Base-by-base conservation (phyloP, 2,113 vertebrate genomes). In the Dryoscopus gambensis region DNA sequence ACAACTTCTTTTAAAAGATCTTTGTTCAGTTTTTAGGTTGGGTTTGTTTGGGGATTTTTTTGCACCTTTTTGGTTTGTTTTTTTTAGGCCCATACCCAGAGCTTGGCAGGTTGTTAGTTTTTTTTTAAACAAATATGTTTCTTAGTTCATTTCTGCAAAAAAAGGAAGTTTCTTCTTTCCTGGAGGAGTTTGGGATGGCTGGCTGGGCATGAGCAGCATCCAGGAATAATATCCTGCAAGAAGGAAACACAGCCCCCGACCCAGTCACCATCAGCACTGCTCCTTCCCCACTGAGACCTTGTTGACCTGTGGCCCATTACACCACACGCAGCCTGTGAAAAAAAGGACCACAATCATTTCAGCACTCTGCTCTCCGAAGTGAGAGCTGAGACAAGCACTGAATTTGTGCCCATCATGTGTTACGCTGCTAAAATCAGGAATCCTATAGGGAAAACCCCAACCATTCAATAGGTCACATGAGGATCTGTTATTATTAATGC, bases 21-120 rank as follows among this genome's bases (percentile, higher is more conserved):
- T 60, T 39, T 35, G 15, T 50, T 59, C 10, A 11, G 37, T 28
- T 59, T 65, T 81, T 44, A 71, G 39, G 18, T 17, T 35, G 31
- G 8, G 14, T 31, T 28, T 27, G 10, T 40, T 40, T 44, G 53
- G 23, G 1, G 6, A 16, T 46, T 57, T 59, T 25, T 28, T 49
- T 15, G 1, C 18, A 23, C 31, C n/a, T 63, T 64, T 68, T 39
- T 57, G 5, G 9, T 53, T 64, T 39, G 11, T 24, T 46, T 35
- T 68, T 77, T 69, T 27, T 50, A 64, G 46, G 37, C 37, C 11
- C 11, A 73, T 6, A 9, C 4, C 12, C 50, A 69, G 33, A 85
- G 30, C 15, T 53, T 50, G 22, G 21, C 0, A 1, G 3, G 4
- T 31, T 79, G 9, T 3, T 56, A 0, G 5, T 14, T 12, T 70